These are phyloP conservation scores for Aphaenogaster ashmeadi DNA, from an alignment of 1,140 invertebrate species.

Conservation along the genomic window DNA sequence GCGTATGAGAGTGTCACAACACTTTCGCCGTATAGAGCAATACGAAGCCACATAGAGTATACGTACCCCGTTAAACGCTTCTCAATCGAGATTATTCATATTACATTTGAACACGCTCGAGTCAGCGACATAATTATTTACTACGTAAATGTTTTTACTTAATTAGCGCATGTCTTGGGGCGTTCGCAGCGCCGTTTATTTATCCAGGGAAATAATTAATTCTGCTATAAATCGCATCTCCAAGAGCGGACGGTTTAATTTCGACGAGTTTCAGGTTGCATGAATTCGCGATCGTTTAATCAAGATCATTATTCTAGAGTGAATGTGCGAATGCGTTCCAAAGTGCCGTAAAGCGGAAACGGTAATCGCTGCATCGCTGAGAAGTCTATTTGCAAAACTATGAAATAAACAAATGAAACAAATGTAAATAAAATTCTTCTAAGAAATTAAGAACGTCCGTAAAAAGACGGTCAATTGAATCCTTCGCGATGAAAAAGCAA, in stretches of 20 bases:
- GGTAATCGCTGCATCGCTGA: neutral
- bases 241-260: slow-evolving; percentile 43
- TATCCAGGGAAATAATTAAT: slow-evolving; percentile 51
- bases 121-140: slow-evolving; percentile 12
- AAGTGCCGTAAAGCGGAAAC: neutral
- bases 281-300: slow-evolving; percentile 49
- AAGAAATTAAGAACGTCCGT: slow-evolving; percentile 15
- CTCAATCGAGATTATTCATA: slow-evolving; percentile 56
- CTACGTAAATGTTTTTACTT: slow-evolving; percentile 65
- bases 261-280: neutral
- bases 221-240: slow-evolving; percentile 41
- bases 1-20: slow-evolving; percentile 5
- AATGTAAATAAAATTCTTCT: neutral
- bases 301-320: slow-evolving; percentile 3
- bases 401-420: neutral
- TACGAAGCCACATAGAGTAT: neutral
- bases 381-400: slow-evolving; percentile 8
- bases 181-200: slow-evolving; percentile 7
- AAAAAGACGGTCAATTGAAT: slow-evolving; percentile 3
- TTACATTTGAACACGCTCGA: slow-evolving; percentile 18
- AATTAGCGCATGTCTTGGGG: slow-evolving; percentile 49
- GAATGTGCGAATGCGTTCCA: neutral
- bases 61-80: slow-evolving; percentile 39
- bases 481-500: neutral
- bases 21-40: slow-evolving; percentile 28